phyloP scores from a whole-genome alignment of 2,888 invertebrate genomes.

The Neoaliturus tenellus region DNA sequence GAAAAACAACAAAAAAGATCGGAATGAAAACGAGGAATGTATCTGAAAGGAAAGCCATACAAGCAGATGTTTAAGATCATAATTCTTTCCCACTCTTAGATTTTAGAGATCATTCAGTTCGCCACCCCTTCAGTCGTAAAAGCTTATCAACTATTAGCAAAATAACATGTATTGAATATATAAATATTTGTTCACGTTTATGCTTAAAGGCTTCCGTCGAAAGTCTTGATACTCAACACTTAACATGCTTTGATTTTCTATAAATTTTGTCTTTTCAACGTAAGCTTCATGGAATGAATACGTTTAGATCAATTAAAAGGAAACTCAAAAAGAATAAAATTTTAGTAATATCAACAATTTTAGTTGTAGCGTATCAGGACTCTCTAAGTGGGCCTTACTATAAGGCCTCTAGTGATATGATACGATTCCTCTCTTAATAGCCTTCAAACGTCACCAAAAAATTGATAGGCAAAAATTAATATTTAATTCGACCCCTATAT shows the following conservation, averaged over 20 bases:
- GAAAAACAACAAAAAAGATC: too few species aligned
- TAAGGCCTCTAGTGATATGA: not conserved
- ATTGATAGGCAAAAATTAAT: too few species aligned
- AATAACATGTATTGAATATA: not conserved
- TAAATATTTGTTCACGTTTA: not conserved
- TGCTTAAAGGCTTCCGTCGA: not conserved
- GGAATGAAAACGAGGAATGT: not conserved
- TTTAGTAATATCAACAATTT: not conserved
- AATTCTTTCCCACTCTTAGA: not conserved
- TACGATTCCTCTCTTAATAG: not conserved
- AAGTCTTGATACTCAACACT: not conserved
- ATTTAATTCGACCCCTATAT: too few species aligned
- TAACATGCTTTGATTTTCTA: not conserved
- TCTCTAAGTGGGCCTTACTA: not conserved
- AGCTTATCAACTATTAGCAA: slow-evolving; percentile 4
- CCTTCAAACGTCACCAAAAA: too few species aligned
- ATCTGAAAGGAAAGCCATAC: not conserved
- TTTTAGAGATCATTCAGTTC: slow-evolving; percentile 26
- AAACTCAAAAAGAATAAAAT: not conserved
- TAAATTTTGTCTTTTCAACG: too few species aligned
- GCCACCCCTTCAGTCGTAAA: slow-evolving; percentile 19
- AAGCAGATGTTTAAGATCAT: not conserved
- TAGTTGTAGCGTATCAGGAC: not conserved
- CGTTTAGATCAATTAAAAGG: not conserved
- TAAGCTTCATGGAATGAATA: too few species aligned